Conservation (phyloP, 1,140 invertebrate genomes). For the Chymomyza costata region DNA sequence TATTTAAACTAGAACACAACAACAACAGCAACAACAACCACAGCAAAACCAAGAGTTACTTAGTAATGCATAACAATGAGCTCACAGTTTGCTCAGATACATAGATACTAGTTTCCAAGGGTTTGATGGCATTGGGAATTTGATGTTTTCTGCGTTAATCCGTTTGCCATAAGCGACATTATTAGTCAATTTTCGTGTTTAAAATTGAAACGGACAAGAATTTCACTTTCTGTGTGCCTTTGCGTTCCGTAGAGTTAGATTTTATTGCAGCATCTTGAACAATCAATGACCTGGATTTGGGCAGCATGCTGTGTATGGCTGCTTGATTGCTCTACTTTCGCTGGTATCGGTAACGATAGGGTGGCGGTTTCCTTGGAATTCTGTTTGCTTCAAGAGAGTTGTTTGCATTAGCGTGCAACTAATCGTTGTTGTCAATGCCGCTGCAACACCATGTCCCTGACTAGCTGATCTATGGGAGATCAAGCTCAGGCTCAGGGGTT, state of each 20-base stretch:
- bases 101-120: no score
- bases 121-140: constrained; percentile 12
- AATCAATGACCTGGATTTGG: constrained; percentile 39
- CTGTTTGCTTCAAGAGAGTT: not conserved
- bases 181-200: constrained; percentile 60
- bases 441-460: constrained; percentile 16
- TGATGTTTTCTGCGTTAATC: constrained; percentile 46
- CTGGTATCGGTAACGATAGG: constrained; percentile 10
- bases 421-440: no score
- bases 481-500: not conserved
- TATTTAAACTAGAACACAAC: constrained; percentile 63
- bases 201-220: constrained; percentile 7
- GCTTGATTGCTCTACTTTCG: constrained; percentile 15
- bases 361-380: constrained; percentile 43
- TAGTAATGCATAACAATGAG: constrained; percentile 54
- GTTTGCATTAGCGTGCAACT: constrained; percentile 8
- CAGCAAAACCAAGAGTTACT: constrained; percentile 35
- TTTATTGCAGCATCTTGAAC: constrained; percentile 74
- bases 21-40: constrained; percentile 6
- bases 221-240: constrained; percentile 26
- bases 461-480: constrained; percentile 40
- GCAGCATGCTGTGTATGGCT: constrained; percentile 30
- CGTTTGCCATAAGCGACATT: constrained; percentile 70
- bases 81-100: constrained; percentile 1
- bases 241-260: constrained; percentile 54